These are phyloP conservation scores for Brachionus koreanus DNA, from an alignment of 1,140 invertebrate genomes.

Conservation along the genomic window DNA sequence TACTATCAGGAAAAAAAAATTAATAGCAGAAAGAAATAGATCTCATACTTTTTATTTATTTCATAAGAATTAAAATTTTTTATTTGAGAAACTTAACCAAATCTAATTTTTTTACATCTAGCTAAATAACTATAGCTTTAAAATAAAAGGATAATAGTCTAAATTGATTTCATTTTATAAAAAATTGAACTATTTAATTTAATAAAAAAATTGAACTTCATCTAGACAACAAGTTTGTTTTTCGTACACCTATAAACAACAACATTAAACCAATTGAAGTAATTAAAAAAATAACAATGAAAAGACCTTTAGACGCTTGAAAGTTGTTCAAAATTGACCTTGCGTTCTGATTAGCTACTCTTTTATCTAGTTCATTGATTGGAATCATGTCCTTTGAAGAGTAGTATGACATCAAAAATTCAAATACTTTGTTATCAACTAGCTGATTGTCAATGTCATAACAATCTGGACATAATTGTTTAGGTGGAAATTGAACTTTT, in stretches of 20 bases:
- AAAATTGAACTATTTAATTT: too few relatives aligned
- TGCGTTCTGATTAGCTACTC: not conserved
- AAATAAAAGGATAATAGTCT: too few relatives aligned
- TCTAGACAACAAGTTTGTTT: not conserved
- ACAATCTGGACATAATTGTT: slow-evolving; percentile 69
- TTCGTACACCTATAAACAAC: not conserved
- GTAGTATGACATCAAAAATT: not conserved
- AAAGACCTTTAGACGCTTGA: not conserved
- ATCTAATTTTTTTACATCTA: too few relatives aligned
- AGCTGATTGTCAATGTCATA: slow-evolving; percentile 48
- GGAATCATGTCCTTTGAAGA: not conserved
- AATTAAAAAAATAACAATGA: not conserved
- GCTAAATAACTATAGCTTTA: too few relatives aligned
- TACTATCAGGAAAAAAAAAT: too few relatives aligned
- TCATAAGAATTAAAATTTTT: too few relatives aligned
- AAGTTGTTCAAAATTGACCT: not conserved
- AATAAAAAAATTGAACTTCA: not conserved
- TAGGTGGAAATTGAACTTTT: slow-evolving; percentile 83
- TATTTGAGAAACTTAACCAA: too few relatives aligned
- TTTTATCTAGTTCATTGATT: not conserved
- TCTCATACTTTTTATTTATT: too few relatives aligned
- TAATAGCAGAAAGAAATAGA: too few relatives aligned
- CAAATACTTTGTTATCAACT: not conserved
- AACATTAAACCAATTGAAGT: not conserved
- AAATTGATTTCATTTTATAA: too few relatives aligned